Conservation (phyloP, 2,888 invertebrate species). For the Rotaria macrura region DNA sequence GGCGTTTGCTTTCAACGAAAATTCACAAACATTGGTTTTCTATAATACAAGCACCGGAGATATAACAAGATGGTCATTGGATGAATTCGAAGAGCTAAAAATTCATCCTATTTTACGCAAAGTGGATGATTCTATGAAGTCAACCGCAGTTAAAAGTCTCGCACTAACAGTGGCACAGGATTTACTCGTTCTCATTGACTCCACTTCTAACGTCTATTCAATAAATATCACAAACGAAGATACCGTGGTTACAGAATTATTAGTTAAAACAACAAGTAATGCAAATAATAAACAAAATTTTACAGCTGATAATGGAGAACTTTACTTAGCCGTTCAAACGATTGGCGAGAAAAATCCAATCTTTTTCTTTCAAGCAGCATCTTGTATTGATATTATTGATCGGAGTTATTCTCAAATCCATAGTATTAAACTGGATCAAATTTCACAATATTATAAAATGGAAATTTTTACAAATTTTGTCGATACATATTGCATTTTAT, state of each 20-base stretch:
- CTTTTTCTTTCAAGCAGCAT: neutral
- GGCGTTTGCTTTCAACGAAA: neutral
- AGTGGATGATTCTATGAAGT: neutral
- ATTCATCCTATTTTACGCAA: rapidly evolving
- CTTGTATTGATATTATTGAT: neutral
- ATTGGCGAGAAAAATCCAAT: neutral
- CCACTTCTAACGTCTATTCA: neutral
- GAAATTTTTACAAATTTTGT: neutral
- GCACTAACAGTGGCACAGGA: neutral
- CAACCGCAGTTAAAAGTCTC: neutral
- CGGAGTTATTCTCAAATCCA: neutral
- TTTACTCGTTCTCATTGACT: neutral
- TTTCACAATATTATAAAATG: neutral
- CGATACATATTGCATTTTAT: neutral
- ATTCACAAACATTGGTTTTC: neutral
- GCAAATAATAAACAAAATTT: neutral
- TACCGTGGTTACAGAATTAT: neutral
- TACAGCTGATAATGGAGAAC: neutral
- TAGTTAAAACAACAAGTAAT: neutral
- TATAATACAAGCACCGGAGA: neutral
- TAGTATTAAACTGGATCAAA: neutral
- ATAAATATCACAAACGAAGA: neutral
- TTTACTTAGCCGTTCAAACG: neutral
- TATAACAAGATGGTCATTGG: neutral
- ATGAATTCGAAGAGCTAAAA: neutral